Conservation (phyloP, 2,113 vertebrate species). For the Phaethon lepturus region DNA sequence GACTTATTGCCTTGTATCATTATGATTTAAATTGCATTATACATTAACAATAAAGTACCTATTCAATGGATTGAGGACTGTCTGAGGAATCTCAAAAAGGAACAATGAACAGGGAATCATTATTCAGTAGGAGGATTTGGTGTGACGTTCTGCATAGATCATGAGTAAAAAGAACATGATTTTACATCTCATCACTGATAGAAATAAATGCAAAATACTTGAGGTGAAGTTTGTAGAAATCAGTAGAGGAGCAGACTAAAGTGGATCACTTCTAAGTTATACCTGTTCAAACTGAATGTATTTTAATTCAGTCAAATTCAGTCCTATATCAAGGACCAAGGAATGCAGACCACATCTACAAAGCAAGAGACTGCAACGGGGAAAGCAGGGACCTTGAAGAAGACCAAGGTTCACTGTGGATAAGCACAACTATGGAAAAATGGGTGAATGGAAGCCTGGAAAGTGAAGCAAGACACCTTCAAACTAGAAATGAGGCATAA, state of each 20-base stretch:
- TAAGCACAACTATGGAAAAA: not conserved
- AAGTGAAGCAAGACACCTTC: not conserved
- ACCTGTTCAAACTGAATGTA: not conserved
- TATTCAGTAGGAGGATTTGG: not conserved
- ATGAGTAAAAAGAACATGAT: not conserved
- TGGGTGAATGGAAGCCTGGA: not conserved
- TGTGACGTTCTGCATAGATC: not conserved
- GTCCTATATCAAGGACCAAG: not conserved
- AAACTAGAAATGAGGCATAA: not conserved
- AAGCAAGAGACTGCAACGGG: not conserved
- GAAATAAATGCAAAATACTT: conserved; percentile 29
- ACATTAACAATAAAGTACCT: not conserved
- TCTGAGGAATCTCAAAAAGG: conserved; percentile 16
- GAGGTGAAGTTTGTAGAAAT: conserved; percentile 2
- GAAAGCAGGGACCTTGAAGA: not conserved
- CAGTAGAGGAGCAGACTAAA: not conserved
- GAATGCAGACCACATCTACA: not conserved
- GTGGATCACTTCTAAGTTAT: not conserved
- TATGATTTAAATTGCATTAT: conserved; percentile 12
- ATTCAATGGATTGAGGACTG: not conserved
- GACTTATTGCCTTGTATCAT: not conserved
- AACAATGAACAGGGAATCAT: conserved; percentile 4
- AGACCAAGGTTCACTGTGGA: not conserved
- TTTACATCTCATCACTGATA: conserved; percentile 12
- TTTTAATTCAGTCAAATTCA: not conserved